These are phyloP conservation scores for Pilophorus perplexus DNA, from an alignment of 2,888 invertebrate species.

Conservation along the genomic window DNA sequence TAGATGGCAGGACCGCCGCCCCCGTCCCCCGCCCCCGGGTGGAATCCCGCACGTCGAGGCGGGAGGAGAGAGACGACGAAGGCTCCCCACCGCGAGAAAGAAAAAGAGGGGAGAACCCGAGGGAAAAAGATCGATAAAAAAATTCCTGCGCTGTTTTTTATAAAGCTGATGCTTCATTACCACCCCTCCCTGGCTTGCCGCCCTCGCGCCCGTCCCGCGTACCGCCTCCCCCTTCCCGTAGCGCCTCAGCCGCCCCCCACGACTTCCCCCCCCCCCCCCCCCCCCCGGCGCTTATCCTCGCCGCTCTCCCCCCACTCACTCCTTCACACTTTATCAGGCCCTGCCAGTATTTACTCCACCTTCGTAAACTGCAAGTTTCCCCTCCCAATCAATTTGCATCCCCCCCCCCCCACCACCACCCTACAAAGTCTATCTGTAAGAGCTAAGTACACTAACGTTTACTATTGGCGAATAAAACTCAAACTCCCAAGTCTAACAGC, in stretches of 20 bases:
- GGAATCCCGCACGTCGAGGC: constrained; percentile 5
- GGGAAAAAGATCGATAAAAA: constrained; percentile 51
- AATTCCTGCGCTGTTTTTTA: constrained; percentile 51
- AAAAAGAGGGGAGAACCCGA: constrained; percentile 39
- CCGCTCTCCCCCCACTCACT: not conserved
- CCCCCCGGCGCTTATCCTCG: constrained; percentile 7
- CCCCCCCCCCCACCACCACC: not conserved
- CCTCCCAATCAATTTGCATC: constrained; percentile 28
- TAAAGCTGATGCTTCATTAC: constrained; percentile 48
- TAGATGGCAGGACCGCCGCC: constrained; percentile 36
- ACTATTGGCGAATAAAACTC: too few relatives aligned
- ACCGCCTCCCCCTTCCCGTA: constrained; percentile 4
- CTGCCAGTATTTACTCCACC: constrained; percentile 35
- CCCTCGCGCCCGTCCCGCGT: constrained; percentile 26
- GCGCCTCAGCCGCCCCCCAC: constrained; percentile 12
- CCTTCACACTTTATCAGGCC: constrained; percentile 26
- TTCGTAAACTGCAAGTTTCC: constrained; percentile 34
- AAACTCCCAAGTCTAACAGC: too few relatives aligned
- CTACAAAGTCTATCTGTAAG: too few relatives aligned
- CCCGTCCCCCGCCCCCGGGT: constrained; percentile 22
- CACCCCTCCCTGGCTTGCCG: constrained; percentile 45
- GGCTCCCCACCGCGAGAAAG: constrained; percentile 2
- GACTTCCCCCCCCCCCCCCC: not conserved
- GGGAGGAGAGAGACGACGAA: constrained; percentile 22
- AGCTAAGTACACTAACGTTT: too few relatives aligned